A percentile compares a stretch with the other conserved stretches of the same genome.
phyloP scores from a whole-genome alignment of 2,797 vertebrate genomes.

The Spea hammondii region DNA sequence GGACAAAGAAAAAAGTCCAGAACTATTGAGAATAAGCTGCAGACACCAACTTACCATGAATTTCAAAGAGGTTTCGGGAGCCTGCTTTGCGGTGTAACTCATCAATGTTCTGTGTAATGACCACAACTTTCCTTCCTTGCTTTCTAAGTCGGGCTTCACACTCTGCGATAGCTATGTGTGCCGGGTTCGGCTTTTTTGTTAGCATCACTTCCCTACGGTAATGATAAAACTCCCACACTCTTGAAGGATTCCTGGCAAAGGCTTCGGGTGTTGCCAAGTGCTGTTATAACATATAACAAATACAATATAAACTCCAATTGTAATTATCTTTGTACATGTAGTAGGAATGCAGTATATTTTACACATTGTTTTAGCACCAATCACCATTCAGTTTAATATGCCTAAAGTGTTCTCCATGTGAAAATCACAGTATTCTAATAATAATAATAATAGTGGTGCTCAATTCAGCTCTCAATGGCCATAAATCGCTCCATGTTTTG shows the following conservation, averaged over 20 bases:
- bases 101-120: conserved; percentile 94
- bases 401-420: too few species aligned
- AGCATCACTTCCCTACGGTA: conserved; percentile 84
- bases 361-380: neutral
- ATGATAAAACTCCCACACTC: conserved; percentile 96
- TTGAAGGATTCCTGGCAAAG: conserved; percentile 85
- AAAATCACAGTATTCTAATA: too few species aligned
- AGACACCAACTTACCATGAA: conserved; percentile 78
- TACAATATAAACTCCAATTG: neutral
- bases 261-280: conserved; percentile 87
- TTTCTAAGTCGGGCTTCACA: conserved; percentile 81
- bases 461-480: too few species aligned
- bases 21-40: too few species aligned
- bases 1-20: too few species aligned
- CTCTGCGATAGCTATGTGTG: conserved; percentile 83
- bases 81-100: conserved; percentile 89
- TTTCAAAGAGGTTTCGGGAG: conserved; percentile 83
- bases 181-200: conserved; percentile 78
- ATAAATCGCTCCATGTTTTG: too few species aligned
- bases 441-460: too few species aligned
- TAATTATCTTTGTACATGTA: too few species aligned
- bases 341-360: neutral
- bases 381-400: too few species aligned
- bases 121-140: conserved; percentile 81
- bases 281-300: conserved; percentile 59